phyloP scores from a whole-genome alignment of 2,888 invertebrate genomes.

The Trichacis sp. region DNA sequence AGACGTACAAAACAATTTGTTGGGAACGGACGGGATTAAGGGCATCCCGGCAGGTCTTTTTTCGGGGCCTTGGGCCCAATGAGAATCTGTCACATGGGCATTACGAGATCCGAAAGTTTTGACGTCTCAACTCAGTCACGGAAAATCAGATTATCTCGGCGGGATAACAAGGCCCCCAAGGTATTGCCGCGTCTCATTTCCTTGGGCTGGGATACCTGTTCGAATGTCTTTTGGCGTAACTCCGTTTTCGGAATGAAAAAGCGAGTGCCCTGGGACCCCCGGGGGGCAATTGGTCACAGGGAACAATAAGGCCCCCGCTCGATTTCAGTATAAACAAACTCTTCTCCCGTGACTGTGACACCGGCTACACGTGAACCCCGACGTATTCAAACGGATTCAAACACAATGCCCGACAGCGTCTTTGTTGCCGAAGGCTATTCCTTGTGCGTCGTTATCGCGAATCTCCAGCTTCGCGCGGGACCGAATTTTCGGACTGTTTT shows the following conservation, averaged over 20 bases:
- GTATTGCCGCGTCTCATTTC: constrained; percentile 21
- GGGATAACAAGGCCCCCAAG: constrained; percentile 55
- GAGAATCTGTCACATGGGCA: constrained; percentile 31
- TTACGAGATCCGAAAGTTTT: constrained; percentile 47
- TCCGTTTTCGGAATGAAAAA: constrained; percentile 44
- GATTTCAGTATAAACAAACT: constrained; percentile 59
- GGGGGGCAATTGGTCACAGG: constrained; percentile 60
- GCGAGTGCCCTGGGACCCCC: constrained; percentile 48
- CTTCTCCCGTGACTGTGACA: constrained; percentile 47
- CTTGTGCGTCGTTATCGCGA: too few species aligned
- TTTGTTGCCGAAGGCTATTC: too few species aligned
- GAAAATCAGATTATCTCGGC: constrained; percentile 63
- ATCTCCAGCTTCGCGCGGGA: too few species aligned
- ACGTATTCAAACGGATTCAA: constrained; percentile 51
- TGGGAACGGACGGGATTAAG: not conserved
- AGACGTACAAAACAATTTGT: not conserved
- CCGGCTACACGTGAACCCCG: constrained; percentile 38
- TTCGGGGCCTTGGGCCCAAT: constrained; percentile 23
- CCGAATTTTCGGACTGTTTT: too few species aligned
- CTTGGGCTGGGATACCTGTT: constrained; percentile 16
- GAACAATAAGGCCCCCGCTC: constrained; percentile 55
- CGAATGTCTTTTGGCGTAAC: constrained; percentile 7
- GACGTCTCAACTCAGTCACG: constrained; percentile 66
- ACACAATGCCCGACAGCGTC: constrained; percentile 43
- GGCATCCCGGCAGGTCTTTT: constrained; percentile 1